Percentiles rank a stretch among this genome's conserved stretches.
These are phyloP conservation scores for Diachrysia chrysitis DNA, from an alignment of 2,888 invertebrate genomes.

Conservation along the genomic window DNA sequence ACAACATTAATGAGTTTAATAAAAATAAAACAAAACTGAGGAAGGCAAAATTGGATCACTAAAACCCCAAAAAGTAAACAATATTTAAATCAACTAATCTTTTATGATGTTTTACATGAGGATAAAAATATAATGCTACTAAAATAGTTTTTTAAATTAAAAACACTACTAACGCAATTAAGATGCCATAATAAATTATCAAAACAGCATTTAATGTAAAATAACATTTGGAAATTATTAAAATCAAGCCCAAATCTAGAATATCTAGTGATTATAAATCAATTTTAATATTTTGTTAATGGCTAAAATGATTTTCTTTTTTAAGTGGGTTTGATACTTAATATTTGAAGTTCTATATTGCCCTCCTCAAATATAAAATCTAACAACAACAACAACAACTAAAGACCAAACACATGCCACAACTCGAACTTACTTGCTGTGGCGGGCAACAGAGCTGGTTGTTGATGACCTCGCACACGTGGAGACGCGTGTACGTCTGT, in stretches of 20 bases:
- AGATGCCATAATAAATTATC: background rate
- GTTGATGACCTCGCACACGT: constrained; percentile 96
- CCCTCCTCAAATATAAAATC: constrained; percentile 20
- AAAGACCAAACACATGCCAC: constrained; percentile 41
- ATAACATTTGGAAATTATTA: background rate
- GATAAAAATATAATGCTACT: background rate
- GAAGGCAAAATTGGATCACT: constrained; percentile 30
- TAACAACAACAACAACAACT: constrained; percentile 18
- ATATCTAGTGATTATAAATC: too few species aligned
- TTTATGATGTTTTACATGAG: too few species aligned
- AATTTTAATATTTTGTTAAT: too few species aligned
- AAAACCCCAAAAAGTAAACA: background rate
- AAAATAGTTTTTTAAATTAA: too few species aligned
- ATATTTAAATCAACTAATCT: background rate
- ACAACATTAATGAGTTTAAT: background rate
- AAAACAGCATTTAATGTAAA: background rate
- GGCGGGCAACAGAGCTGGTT: constrained; percentile 95
- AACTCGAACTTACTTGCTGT: constrained; percentile 81
- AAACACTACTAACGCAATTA: too few species aligned
- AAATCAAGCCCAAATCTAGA: background rate
- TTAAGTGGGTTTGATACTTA: too few species aligned
- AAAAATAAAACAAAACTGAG: constrained; percentile 10
- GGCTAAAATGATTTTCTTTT: too few species aligned
- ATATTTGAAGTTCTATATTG: constrained; percentile 7
- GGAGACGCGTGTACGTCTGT: constrained; percentile 97